These are phyloP conservation scores for Sebastes flavidus DNA, from an alignment of 2,797 vertebrate genomes.

Conservation along the genomic window DNA sequence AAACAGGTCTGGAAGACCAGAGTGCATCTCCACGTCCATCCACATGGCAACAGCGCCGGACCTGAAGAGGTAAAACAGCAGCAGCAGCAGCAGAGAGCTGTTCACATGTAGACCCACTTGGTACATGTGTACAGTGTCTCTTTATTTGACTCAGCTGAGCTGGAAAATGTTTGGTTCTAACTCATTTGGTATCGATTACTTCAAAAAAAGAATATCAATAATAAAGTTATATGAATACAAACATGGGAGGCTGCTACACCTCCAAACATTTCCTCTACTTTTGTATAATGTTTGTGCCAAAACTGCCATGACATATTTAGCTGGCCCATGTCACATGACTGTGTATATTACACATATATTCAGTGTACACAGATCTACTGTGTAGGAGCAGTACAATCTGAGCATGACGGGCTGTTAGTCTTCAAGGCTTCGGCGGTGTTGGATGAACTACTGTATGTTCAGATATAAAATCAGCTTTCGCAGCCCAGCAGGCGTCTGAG, in stretches of 20 bases:
- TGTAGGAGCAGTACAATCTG: background rate
- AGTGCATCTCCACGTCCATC: constrained; percentile 81
- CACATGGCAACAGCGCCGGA: constrained; percentile 1
- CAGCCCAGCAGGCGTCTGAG: constrained; percentile 31
- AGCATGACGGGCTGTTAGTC: background rate
- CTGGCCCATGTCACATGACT: too few relatives aligned
- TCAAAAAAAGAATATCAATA: too few relatives aligned
- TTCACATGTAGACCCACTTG: background rate
- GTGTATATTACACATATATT: too few relatives aligned
- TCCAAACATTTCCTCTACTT: too few relatives aligned
- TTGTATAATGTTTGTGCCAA: too few relatives aligned
- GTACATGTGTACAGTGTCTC: background rate
- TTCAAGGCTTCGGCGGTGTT: constrained; percentile 8
- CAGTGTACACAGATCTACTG: background rate
- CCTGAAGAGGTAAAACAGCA: constrained; percentile 57
- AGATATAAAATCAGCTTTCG: constrained; percentile 48
- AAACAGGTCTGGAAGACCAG: constrained; percentile 88
- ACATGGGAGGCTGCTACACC: too few relatives aligned
- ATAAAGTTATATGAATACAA: too few relatives aligned
- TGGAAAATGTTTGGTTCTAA: background rate
- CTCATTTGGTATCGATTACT: too few relatives aligned
- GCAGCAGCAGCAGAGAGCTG: background rate
- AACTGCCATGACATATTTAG: too few relatives aligned
- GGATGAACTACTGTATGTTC: constrained; percentile 12
- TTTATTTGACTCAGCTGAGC: background rate